Evolutionary conservation across 2,888 invertebrate species (phyloP).

Genomic region (Pollenia amentaria): DNA sequence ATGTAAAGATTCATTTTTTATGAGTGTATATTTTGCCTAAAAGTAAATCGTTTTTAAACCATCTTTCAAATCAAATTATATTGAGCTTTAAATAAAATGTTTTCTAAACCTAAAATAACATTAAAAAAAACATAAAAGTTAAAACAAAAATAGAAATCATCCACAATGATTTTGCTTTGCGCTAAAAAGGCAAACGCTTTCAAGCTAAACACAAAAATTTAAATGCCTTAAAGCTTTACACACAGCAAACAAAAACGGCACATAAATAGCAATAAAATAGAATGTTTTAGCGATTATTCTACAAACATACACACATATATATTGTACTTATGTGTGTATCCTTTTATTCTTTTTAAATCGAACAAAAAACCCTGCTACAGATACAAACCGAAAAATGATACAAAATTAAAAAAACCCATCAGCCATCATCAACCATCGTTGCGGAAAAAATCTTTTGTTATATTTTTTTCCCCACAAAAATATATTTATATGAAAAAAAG

Average conservation of each 20-base stretch:
- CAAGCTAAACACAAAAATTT: not conserved
- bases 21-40: too few relatives aligned
- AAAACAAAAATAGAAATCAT: too few relatives aligned
- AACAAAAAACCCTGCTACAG: not conserved
- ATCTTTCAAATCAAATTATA: too few relatives aligned
- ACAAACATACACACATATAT: not conserved
- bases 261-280: not conserved
- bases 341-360: not conserved
- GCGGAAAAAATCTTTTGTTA: not conserved
- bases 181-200: too few relatives aligned
- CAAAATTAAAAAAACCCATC: constrained; percentile 3
- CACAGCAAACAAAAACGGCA: not conserved
- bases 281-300: not conserved
- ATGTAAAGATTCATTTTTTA: too few relatives aligned
- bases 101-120: too few relatives aligned
- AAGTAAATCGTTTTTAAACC: too few relatives aligned
- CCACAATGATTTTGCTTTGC: too few relatives aligned
- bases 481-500: not conserved
- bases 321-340: not conserved
- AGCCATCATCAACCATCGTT: not conserved
- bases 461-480: not conserved
- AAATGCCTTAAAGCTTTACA: not conserved
- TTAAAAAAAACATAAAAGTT: too few relatives aligned
- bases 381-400: constrained; percentile 1
- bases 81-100: too few relatives aligned